Conservation (phyloP, 1,140 invertebrate species). For the Coelopa frigida region DNA sequence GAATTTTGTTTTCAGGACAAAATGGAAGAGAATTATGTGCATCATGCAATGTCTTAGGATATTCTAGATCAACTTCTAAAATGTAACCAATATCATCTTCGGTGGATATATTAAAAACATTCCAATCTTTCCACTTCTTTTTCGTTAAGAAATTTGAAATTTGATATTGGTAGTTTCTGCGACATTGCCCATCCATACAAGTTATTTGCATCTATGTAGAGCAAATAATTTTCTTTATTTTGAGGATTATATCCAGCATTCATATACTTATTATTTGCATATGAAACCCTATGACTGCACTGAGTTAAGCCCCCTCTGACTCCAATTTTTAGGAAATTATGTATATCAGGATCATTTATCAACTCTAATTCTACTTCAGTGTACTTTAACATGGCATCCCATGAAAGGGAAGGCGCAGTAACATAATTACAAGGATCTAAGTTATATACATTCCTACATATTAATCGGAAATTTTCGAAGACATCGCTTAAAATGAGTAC, state of each 20-base stretch:
- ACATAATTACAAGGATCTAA: constrained; percentile 39
- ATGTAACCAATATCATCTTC: constrained; percentile 48
- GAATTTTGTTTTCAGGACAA: constrained; percentile 37
- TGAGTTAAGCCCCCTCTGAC: constrained; percentile 42
- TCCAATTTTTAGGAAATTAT: constrained; percentile 41
- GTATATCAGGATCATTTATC: constrained; percentile 45
- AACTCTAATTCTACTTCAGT: constrained; percentile 46
- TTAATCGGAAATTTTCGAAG: constrained; percentile 47
- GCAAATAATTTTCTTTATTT: constrained; percentile 34
- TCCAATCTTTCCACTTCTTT: constrained; percentile 41
- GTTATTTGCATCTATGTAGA: constrained; percentile 49
- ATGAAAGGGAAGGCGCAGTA: constrained; percentile 25
- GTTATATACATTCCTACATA: constrained; percentile 26
- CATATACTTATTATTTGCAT: constrained; percentile 47
- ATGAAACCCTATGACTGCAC: constrained; percentile 38
- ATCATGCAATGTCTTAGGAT: constrained; percentile 46
- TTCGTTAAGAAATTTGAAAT: constrained; percentile 45
- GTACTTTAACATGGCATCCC: constrained; percentile 43
- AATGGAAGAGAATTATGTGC: constrained; percentile 49
- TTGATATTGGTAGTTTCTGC: constrained; percentile 38
- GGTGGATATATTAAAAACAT: constrained; percentile 29
- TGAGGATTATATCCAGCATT: constrained; percentile 41
- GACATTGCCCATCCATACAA: constrained; percentile 50
- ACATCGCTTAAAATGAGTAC: constrained; percentile 44
- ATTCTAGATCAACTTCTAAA: constrained; percentile 46